These are phyloP conservation scores for Dolichoris vasculosae DNA, from an alignment of 1,140 invertebrate species.

Conservation along the genomic window DNA sequence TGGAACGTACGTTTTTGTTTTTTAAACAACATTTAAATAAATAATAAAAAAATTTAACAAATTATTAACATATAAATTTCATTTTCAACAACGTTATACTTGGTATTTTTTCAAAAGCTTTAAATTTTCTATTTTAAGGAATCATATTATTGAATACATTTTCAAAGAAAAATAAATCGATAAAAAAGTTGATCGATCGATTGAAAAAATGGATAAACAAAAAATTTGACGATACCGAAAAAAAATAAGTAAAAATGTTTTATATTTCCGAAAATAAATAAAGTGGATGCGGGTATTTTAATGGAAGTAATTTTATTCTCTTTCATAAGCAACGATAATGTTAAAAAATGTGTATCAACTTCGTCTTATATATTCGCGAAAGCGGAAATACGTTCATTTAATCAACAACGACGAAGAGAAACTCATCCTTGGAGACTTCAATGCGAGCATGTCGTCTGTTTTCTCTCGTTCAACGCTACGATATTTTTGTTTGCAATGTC, in stretches of 20 bases:
- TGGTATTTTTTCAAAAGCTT: too few relatives aligned
- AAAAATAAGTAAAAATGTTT: background rate
- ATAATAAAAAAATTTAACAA: too few relatives aligned
- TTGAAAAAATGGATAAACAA: too few relatives aligned
- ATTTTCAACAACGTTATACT: too few relatives aligned
- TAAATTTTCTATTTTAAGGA: too few relatives aligned
- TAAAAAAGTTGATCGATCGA: too few relatives aligned
- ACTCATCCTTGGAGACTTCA: slow-evolving; percentile 42
- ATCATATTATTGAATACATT: too few relatives aligned
- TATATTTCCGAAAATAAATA: background rate
- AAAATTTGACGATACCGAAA: background rate
- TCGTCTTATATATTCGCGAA: slow-evolving; percentile 31
- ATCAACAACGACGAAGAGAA: slow-evolving; percentile 15
- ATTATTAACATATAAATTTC: too few relatives aligned
- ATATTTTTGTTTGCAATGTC: background rate
- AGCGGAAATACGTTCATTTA: background rate
- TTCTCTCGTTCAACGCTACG: background rate
- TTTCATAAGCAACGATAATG: background rate
- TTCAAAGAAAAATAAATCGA: too few relatives aligned
- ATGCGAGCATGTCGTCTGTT: slow-evolving; percentile 12
- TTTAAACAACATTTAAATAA: too few relatives aligned
- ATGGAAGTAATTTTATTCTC: background rate
- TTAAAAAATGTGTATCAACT: background rate
- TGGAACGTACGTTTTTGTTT: too few relatives aligned
- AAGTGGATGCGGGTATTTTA: too few relatives aligned